Percentiles rank a stretch among this genome's conserved stretches.
phyloP scores from a whole-genome alignment of 1,140 invertebrate species.

The Sitodiplosis mosellana region DNA sequence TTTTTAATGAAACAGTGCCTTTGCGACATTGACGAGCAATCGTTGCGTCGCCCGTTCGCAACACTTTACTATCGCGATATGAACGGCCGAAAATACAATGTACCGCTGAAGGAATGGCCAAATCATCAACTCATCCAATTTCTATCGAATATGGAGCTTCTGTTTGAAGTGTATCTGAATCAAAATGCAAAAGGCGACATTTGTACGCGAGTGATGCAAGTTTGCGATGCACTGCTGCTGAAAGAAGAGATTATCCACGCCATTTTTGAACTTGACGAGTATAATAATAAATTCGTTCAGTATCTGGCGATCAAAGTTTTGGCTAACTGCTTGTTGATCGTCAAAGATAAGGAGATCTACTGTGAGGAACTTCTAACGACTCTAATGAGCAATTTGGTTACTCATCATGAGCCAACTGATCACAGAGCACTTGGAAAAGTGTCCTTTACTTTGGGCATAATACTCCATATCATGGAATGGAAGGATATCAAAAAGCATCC shows the following conservation, averaged over 20 bases:
- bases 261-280: slow-evolving; percentile 57
- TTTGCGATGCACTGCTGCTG: slow-evolving; percentile 61
- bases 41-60: slow-evolving; percentile 46
- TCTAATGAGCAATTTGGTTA: slow-evolving; percentile 42
- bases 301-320: slow-evolving; percentile 61
- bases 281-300: slow-evolving; percentile 59
- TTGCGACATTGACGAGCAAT: slow-evolving; percentile 51
- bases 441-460: slow-evolving; percentile 63
- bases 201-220: slow-evolving; percentile 55
- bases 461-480: slow-evolving; percentile 71
- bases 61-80: slow-evolving; percentile 32
- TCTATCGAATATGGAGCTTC: slow-evolving; percentile 58
- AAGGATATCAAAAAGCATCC: slow-evolving; percentile 69
- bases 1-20: slow-evolving; percentile 52
- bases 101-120: slow-evolving; percentile 47
- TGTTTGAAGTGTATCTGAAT: slow-evolving; percentile 68
- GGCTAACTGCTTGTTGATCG: slow-evolving; percentile 63
- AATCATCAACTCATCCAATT: slow-evolving; percentile 51
- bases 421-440: slow-evolving; percentile 41
- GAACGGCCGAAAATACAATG: slow-evolving; percentile 30
- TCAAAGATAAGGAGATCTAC: slow-evolving; percentile 52
- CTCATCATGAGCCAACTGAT: slow-evolving; percentile 33
- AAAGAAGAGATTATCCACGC: slow-evolving; percentile 66
- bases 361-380: slow-evolving; percentile 53
- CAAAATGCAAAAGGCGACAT: slow-evolving; percentile 63